Conservation (phyloP, 2,113 vertebrate species). For the Ictalurus furcatus region DNA sequence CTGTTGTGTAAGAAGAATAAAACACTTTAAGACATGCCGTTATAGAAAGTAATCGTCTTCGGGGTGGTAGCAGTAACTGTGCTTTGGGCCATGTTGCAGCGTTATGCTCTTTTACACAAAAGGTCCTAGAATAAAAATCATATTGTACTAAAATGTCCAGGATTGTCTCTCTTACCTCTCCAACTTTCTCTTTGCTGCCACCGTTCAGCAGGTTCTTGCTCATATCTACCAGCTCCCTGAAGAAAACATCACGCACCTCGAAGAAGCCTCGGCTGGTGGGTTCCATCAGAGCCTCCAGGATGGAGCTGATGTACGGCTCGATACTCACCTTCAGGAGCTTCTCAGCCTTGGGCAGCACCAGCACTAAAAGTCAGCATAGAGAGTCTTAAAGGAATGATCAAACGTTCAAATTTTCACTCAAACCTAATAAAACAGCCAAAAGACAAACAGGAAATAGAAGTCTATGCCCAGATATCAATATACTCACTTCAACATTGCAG, state of each 20-base stretch:
- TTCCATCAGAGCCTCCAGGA: constrained; percentile 95
- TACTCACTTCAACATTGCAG: not conserved
- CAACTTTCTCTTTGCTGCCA: constrained; percentile 83
- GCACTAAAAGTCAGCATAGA: constrained; percentile 64
- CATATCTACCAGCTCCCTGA: constrained; percentile 91
- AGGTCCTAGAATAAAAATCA: not conserved
- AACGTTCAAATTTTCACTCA: not conserved
- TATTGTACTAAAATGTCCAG: not conserved
- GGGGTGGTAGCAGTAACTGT: not conserved
- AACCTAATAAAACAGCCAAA: not conserved
- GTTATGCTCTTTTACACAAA: not conserved
- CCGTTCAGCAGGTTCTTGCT: constrained; percentile 91
- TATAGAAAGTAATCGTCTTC: not conserved
- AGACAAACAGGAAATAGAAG: not conserved
- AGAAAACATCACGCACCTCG: constrained; percentile 90
- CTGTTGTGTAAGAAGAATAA: not conserved
- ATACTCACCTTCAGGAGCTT: constrained; percentile 84
- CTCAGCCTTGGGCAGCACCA: constrained; percentile 88
- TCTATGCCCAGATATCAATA: not conserved
- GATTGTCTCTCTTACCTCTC: constrained; percentile 78
- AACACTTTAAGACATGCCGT: not conserved
- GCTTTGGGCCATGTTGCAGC: not conserved
- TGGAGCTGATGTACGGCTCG: constrained; percentile 91
- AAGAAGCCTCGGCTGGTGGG: constrained; percentile 94
- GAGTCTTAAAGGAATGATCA: not conserved